Evolutionary conservation across 2,113 vertebrate species (phyloP), one percentile per base, ranked within the genome.

Genomic region (Melanerpes formicivorus): DNA sequence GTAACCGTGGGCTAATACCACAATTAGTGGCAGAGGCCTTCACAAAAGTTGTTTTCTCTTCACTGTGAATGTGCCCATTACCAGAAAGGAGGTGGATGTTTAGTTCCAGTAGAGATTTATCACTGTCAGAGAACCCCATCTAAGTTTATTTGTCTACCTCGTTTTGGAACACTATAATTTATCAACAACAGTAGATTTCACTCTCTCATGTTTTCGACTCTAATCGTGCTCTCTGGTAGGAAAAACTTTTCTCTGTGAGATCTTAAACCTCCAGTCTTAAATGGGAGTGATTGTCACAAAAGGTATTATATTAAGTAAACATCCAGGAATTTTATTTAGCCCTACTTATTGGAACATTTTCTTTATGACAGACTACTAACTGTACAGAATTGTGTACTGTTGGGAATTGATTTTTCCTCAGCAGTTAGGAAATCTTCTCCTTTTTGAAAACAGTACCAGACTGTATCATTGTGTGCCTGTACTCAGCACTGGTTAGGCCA

Each of bases 61-160:
- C 77, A 74, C 56, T 75, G 58, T 37, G 84, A 18, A 81, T 71
- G 23, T 27, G 59, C 37, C 73, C 58, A n/a, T 62, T 93, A 64
- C 27, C 42, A 84, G 34, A 25, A 88, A 91, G 73, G 69, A 88
- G 29, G 56, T 71, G 76, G 78, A 90, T 56, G 54, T 32, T 95
- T 84, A 81, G 60, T 86, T 92, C 88, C 75, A 80, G 48, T 83
- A 40, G 58, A 80, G 88, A 81, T 90, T 86, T 92, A 92, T 75
- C 73, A 63, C 25, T 25, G 44, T 64, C 88, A 90, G 83, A 88
- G 69, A 90, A 71, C 50, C 3, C 21, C 10, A n/a, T 77, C 60
- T 71, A 67, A 60, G 56, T 88, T 71, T 75, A 64, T 81, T 88
- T 86, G 93, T 74, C 80, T 71, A 11, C 32, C 90, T 84, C 70